Percentiles rank a stretch among this genome's conserved stretches.
Evolutionary conservation across 2,797 vertebrate genomes (phyloP).

Genomic region (Anas georgica): DNA sequence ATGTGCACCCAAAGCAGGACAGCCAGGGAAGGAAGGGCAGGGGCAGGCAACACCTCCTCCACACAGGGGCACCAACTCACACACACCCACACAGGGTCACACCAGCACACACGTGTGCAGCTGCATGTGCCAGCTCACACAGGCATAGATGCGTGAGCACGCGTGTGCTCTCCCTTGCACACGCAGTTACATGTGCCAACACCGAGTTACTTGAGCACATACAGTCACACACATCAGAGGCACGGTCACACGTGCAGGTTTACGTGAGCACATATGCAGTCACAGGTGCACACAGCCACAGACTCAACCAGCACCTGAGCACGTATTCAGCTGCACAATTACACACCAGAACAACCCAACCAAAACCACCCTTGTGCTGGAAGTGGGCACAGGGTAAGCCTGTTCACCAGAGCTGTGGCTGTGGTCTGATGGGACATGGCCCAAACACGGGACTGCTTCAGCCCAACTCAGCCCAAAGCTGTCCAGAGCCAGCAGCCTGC

Average conservation of each 20-base stretch:
- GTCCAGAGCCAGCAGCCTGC: background rate
- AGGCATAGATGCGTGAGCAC: background rate
- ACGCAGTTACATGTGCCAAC: accelerated
- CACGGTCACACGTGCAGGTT: accelerated
- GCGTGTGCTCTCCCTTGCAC: background rate
- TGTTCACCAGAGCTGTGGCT: background rate
- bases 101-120: background rate
- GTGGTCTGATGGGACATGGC: accelerated
- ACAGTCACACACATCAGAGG: background rate
- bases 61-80: accelerated
- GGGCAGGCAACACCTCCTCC: background rate
- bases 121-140: background rate
- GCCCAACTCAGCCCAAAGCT: background rate
- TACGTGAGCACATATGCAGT: accelerated
- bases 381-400: accelerated
- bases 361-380: background rate
- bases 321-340: accelerated
- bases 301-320: no score
- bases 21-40: background rate
- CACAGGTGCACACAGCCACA: background rate
- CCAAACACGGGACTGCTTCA: background rate
- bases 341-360: background rate
- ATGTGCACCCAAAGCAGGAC: background rate
- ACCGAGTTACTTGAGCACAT: background rate
- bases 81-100: accelerated